Evolutionary conservation across 2,888 invertebrate genomes (phyloP).

Genomic region (Mamestra brassicae): DNA sequence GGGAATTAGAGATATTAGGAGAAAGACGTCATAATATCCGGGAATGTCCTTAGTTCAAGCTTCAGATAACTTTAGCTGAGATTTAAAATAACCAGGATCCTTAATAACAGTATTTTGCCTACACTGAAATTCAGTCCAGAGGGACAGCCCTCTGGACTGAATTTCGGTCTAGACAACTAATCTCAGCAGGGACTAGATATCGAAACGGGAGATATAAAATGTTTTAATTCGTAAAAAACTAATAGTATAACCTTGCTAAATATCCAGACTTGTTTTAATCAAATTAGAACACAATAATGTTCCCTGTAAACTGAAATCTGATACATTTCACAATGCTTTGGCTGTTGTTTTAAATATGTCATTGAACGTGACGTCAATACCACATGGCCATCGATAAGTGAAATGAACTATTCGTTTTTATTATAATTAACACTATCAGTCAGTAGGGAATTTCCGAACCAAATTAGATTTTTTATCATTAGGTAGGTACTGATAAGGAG

Average conservation of each 20-base stretch:
- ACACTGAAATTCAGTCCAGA: too few relatives aligned
- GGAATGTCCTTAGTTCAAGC: too few relatives aligned
- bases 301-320: constrained; percentile 31
- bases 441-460: constrained; percentile 13
- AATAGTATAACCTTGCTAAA: not conserved
- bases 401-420: constrained; percentile 40
- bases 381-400: constrained; percentile 56
- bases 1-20: not conserved
- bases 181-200: not conserved
- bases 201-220: too few relatives aligned
- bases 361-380: constrained; percentile 19
- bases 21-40: not conserved
- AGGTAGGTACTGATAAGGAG: not conserved
- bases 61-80: too few relatives aligned
- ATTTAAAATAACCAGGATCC: too few relatives aligned
- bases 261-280: not conserved
- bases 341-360: constrained; percentile 47
- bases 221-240: too few relatives aligned
- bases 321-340: constrained; percentile 39
- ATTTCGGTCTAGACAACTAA: not conserved
- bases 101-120: too few relatives aligned
- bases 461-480: constrained; percentile 4
- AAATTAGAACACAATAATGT: constrained; percentile 5
- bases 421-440: constrained; percentile 28
- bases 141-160: not conserved